Evolutionary conservation across 2,113 vertebrate genomes (phyloP).

Genomic region (Toxostoma redivivum): DNA sequence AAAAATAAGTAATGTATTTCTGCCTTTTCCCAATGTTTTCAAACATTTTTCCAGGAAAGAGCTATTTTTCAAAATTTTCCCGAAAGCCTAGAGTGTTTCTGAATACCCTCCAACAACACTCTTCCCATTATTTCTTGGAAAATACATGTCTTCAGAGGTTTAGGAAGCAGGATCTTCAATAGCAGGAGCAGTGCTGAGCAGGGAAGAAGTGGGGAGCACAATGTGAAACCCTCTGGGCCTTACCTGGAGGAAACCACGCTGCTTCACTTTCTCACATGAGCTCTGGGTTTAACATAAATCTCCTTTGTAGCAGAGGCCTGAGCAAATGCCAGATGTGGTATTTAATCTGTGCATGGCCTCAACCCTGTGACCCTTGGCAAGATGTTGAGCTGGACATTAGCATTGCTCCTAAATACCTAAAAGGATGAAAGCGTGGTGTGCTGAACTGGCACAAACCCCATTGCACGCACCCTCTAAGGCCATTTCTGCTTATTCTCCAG

Average conservation of each 20-base stretch:
- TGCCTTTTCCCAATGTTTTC: background rate
- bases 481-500: background rate
- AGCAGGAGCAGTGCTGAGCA: background rate
- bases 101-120: background rate
- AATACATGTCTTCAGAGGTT: background rate
- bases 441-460: background rate
- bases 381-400: background rate
- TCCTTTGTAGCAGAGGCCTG: background rate
- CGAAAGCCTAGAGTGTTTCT: background rate
- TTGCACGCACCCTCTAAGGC: fast-evolving
- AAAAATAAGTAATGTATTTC: background rate
- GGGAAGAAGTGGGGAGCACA: background rate
- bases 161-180: background rate
- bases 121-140: background rate
- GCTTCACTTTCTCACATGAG: background rate
- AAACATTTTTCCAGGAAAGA: background rate
- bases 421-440: background rate
- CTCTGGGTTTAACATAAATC: background rate
- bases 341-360: background rate
- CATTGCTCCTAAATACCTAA: background rate
- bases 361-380: background rate
- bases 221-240: background rate
- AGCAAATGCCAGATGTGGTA: background rate
- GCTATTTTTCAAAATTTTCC: background rate
- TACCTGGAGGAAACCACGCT: background rate